Base-by-base conservation (phyloP, 2,888 invertebrate species). In the Bembecia ichneumoniformis region DNA sequence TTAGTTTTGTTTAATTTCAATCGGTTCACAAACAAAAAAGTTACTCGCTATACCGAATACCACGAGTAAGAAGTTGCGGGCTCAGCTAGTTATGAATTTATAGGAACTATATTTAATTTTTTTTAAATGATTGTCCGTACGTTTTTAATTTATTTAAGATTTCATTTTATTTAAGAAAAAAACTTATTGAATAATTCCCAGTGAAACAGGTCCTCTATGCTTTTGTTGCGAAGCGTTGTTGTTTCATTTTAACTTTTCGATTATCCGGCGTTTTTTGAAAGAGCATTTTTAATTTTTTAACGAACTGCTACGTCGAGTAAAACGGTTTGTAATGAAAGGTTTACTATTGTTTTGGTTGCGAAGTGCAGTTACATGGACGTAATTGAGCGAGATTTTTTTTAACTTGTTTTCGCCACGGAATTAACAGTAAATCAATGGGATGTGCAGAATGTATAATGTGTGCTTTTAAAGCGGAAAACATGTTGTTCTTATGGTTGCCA, bases 251-350 rank as follows among this genome's bases (percentile, higher is more conserved):
- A 11, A 28, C 43, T n/a, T 48, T 49, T 47, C 17, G 28, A 4
- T 11, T 48, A 48, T 46, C 45, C 43, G 48, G 35, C 35, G 48
- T 9, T n/a, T 43, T 51, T 35, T 10, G n/a, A 20, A 40, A 43
- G 10, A 36, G n/a, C 17, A n/a, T 9, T 47, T 45, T 50, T 50
- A 44, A 44, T 10, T 44, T 44, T 44, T 44, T 16, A 44, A 40
- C 40, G 40, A 40, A 40, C 40, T 40, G 40, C 40, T 40, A 40
- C 28, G 28, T 10, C 13, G 13, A 40, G 40, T 40, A 13, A 40
- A 40, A 40, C 40, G 40, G 13, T 40, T 40, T 3, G 14, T 40
- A 40, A 40, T 40, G 40, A 40, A 40, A 14, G 40, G 40, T 40
- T 40, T 40, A n/a, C n/a, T 40, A 40, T 40, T 40, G 40, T 40